Conservation (phyloP, 2,113 vertebrate species). For the Leptosomus discolor region DNA sequence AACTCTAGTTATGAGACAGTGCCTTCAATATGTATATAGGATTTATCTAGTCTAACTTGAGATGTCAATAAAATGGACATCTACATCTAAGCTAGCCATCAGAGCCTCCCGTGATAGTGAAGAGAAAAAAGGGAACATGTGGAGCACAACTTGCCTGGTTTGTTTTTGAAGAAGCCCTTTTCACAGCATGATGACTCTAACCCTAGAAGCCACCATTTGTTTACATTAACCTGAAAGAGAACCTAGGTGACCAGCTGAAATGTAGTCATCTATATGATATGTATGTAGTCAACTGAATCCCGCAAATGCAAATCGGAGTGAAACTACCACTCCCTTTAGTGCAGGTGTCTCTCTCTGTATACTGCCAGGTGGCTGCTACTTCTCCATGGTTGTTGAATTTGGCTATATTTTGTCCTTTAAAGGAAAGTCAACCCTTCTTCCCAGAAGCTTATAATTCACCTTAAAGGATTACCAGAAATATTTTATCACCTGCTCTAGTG, state of each 20-base stretch:
- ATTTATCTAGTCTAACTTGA: not conserved
- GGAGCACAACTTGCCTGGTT: not conserved
- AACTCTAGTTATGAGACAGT: not conserved
- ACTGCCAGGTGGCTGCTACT: not conserved
- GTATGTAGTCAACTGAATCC: not conserved
- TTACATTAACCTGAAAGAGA: not conserved
- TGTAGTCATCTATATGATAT: not conserved
- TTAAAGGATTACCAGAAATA: conserved; percentile 23
- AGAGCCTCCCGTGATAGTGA: not conserved
- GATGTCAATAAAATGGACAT: not conserved
- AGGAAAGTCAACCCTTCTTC: not conserved
- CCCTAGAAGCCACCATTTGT: not conserved
- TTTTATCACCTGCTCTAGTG: not conserved
- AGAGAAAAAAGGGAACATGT: not conserved
- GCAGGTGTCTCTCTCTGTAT: not conserved
- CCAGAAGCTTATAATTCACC: not conserved
- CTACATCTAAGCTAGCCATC: not conserved
- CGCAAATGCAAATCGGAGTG: not conserved
- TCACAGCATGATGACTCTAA: not conserved
- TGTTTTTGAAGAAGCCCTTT: not conserved
- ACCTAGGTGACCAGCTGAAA: not conserved
- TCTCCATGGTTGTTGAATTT: not conserved
- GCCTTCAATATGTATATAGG: not conserved
- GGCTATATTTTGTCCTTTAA: not conserved
- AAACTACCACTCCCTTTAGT: not conserved